Conservation (phyloP, 2,113 vertebrate species). For the Elanus axillaris region DNA sequence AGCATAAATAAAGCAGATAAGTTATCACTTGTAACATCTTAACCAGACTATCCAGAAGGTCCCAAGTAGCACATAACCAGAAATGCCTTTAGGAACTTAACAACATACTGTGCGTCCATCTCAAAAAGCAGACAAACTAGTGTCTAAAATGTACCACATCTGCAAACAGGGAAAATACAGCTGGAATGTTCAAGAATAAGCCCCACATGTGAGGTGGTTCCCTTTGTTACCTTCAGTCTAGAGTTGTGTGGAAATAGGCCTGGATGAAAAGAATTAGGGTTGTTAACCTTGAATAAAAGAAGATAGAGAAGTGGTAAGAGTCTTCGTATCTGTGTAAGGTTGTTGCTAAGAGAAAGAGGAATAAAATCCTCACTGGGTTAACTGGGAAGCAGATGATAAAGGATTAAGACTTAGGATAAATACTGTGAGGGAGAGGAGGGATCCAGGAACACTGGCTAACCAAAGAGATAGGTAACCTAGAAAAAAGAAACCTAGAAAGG, state of each 20-base stretch:
- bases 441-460: background rate
- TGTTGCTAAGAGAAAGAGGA: background rate
- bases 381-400: background rate
- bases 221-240: background rate
- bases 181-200: background rate
- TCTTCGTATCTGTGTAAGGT: background rate
- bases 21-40: background rate
- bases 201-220: background rate
- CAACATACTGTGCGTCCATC: background rate
- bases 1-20: background rate
- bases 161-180: background rate
- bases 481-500: background rate
- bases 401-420: background rate
- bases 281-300: background rate
- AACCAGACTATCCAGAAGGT: background rate
- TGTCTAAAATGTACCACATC: background rate
- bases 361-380: background rate
- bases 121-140: background rate
- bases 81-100: background rate
- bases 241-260: background rate
- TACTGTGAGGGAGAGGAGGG: background rate
- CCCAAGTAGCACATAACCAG: background rate
- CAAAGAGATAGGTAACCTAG: background rate
- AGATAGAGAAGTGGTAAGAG: background rate
- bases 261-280: background rate